These are phyloP conservation scores for Ctenomys sociabilis DNA, from an alignment of 2,113 vertebrate species.

Conservation along the genomic window DNA sequence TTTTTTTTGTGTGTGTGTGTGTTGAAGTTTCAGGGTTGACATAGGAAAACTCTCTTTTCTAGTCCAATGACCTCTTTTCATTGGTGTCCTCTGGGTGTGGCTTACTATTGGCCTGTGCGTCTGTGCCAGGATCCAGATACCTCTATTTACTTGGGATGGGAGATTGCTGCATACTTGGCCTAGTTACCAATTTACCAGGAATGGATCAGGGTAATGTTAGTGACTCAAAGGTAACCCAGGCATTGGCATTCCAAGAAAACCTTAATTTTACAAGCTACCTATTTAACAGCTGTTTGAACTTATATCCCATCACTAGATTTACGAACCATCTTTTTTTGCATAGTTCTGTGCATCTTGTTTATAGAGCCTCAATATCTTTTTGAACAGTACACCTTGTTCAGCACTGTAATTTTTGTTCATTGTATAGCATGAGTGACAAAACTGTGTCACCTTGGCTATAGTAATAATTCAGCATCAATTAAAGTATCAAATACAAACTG, in stretches of 20 bases:
- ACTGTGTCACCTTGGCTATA: too few relatives aligned
- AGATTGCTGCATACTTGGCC: neutral
- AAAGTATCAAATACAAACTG: neutral
- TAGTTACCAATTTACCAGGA: neutral
- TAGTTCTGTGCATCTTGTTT: too few relatives aligned
- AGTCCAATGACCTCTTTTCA: neutral
- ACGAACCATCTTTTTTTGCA: too few relatives aligned
- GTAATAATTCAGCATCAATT: neutral
- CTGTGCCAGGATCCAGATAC: neutral
- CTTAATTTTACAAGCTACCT: too few relatives aligned
- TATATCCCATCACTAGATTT: too few relatives aligned
- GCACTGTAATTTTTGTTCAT: too few relatives aligned
- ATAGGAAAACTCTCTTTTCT: neutral
- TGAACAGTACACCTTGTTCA: too few relatives aligned
- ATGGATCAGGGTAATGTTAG: neutral
- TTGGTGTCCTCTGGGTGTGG: neutral
- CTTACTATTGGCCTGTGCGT: neutral
- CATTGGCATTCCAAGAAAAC: too few relatives aligned
- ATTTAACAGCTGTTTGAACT: too few relatives aligned
- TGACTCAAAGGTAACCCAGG: neutral
- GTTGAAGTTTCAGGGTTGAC: neutral
- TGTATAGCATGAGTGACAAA: too few relatives aligned
- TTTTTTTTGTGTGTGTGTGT: neutral
- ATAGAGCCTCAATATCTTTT: too few relatives aligned
- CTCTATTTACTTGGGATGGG: neutral